Conservation (phyloP, 37 sponge, comb jelly and placozoan genomes). For the Bolinopsis microptera region DNA sequence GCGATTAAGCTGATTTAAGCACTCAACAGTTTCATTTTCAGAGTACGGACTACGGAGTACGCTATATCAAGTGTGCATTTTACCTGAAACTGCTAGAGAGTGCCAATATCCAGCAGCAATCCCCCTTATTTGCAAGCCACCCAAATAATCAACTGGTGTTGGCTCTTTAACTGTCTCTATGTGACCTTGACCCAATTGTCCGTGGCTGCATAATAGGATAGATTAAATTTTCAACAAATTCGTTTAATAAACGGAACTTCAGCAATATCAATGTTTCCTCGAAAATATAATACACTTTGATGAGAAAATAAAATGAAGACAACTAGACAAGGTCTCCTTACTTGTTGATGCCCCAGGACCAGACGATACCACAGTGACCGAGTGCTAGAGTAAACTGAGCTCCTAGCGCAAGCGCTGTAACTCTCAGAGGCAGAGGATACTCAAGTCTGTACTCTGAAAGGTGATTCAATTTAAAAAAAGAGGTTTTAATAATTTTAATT, state of each 20-base stretch:
- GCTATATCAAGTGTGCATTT: too few species aligned
- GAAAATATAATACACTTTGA: neutral
- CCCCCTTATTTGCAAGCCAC: neutral
- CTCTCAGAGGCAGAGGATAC: slow-evolving; percentile 34
- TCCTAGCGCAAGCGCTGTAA: neutral
- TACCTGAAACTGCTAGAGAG: slow-evolving; percentile 19
- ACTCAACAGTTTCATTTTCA: too few species aligned
- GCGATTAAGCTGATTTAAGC: too few species aligned
- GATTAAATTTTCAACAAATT: neutral
- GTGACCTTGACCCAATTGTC: slow-evolving; percentile 40
- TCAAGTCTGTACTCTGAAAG: slow-evolving; percentile 25
- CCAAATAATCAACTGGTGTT: slow-evolving; percentile 37
- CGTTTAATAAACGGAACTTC: neutral
- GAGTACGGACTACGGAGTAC: too few species aligned
- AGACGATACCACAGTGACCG: slow-evolving; percentile 32
- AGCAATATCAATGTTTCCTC: too few species aligned
- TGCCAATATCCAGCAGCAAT: slow-evolving; percentile 63
- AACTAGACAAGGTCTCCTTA: neutral
- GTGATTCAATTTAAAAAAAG: too few species aligned
- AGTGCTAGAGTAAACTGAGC: slow-evolving; percentile 49
- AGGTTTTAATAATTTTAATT: too few species aligned
- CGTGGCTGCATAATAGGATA: too few species aligned
- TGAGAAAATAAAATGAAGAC: neutral
- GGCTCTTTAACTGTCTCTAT: neutral
- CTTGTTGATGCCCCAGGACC: slow-evolving; percentile 65